A percentile compares a stretch with the other conserved stretches of the same genome.
These are phyloP conservation scores for Papilio elwesi DNA, from an alignment of 2,888 invertebrate genomes.

Conservation along the genomic window DNA sequence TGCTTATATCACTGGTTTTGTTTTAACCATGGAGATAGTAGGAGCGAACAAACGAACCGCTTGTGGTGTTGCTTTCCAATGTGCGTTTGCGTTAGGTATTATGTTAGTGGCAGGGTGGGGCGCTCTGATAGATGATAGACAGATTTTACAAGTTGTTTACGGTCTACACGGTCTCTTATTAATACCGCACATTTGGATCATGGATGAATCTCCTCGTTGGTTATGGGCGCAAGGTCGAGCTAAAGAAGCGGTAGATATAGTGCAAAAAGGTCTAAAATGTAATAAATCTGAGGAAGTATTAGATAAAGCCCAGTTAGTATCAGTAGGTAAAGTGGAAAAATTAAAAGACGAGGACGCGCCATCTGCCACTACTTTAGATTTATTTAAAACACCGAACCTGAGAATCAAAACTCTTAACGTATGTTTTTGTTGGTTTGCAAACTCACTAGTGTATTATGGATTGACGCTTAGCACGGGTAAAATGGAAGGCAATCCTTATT, in stretches of 20 bases:
- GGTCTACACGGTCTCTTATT: conserved; percentile 90
- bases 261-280: conserved; percentile 89
- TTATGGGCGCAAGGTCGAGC: conserved; percentile 92
- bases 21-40: conserved; percentile 92
- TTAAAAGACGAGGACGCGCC: conserved; percentile 67
- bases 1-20: conserved; percentile 87
- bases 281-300: conserved; percentile 86
- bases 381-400: conserved; percentile 92
- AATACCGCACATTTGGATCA: conserved; percentile 92
- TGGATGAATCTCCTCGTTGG: conserved; percentile 96
- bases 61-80: conserved; percentile 92
- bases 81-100: conserved; percentile 90
- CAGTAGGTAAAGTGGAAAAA: conserved; percentile 82
- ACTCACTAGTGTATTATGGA: conserved; percentile 93
- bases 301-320: conserved; percentile 87
- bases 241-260: conserved; percentile 89
- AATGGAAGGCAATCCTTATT: conserved; percentile 91
- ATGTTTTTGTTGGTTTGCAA: conserved; percentile 94
- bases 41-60: conserved; percentile 91
- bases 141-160: conserved; percentile 90
- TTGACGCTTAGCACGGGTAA: conserved; percentile 91
- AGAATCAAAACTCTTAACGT: conserved; percentile 91
- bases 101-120: conserved; percentile 94
- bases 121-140: conserved; percentile 88
- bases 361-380: conserved; percentile 86